Base-by-base conservation (phyloP, 2,888 invertebrate species). In the Amphipoea oculea region DNA sequence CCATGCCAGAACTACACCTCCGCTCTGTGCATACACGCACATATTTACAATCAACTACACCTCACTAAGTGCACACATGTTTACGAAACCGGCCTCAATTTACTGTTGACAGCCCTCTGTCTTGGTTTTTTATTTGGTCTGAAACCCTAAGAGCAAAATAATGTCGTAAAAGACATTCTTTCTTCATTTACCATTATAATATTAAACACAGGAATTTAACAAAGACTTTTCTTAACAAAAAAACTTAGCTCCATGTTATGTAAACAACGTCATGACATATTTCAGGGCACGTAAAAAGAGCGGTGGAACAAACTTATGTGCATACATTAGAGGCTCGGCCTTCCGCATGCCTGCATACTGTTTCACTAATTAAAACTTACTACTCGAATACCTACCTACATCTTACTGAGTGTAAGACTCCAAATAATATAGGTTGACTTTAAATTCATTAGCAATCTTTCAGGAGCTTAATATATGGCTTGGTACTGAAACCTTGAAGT, bases 261-360 rank as follows among this genome's bases (percentile, higher is more conserved):
- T 76, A 68, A 54, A 78, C 73, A 83, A 66, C 2, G 29, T 11
- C 60, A 60, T 42, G 9, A 29, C 42, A 77, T 79, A 83, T 86
- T 86, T 77, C 84, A 76, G 73, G 54, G 79, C 79, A 86, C 60
- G 76, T 80, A 69, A 86, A 83, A 83, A 81, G 54, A 42, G 14
- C 48, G 57, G 65, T 20, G 14, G 42, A 72, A 51, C 51, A 78
- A 76, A 77, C 68, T 78, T 74, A 78, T 76, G 81, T 75, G 87
- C 84, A 85, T 85, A 86, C 23, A 85, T 86, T 80, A 85, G 86
- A 45, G 45, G 67, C 65, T 2, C 23, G 67, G 29, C 75, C 77
- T 82, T 75, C 57, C 86, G 78, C 85, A 63, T 71, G 67, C 85
- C 54, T 79, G 85, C 87, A 84, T 85, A 74, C 77, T 71, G 84